phyloP scores from a whole-genome alignment of 2,797 vertebrate genomes.

The Emys orbicularis region DNA sequence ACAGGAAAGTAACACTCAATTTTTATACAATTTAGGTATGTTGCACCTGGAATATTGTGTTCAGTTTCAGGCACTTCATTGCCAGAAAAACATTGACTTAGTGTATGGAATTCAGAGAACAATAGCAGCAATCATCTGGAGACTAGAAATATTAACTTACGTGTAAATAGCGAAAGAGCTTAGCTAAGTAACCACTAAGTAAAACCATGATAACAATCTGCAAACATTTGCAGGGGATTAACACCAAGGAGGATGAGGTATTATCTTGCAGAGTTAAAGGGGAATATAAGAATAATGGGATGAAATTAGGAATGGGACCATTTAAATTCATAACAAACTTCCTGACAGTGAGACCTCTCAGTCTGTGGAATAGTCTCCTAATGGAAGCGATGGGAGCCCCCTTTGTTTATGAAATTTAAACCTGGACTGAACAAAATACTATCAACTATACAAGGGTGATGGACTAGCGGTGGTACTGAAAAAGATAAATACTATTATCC shows the following conservation, averaged over 20 bases:
- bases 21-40: conserved; percentile 27
- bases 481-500: not conserved
- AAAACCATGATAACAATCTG: not conserved
- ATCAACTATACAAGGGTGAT: not conserved
- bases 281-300: not conserved
- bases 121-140: conserved; percentile 24
- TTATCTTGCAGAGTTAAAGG: not conserved
- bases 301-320: not conserved
- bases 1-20: conserved; percentile 54
- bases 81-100: not conserved
- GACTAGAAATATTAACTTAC: not conserved
- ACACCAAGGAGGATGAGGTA: not conserved
- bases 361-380: not conserved
- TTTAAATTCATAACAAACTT: not conserved
- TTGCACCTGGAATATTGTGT: conserved; percentile 28
- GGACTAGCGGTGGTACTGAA: not conserved
- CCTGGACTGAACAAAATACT: not conserved
- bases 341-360: not conserved
- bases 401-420: not conserved
- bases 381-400: not conserved
- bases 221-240: not conserved
- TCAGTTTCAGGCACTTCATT: conserved; percentile 59
- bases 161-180: conserved; percentile 1
- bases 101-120: not conserved
- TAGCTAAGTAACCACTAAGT: not conserved